These are phyloP conservation scores for Drosophila antonietae DNA, from an alignment of 2,888 invertebrate species.

Conservation along the genomic window DNA sequence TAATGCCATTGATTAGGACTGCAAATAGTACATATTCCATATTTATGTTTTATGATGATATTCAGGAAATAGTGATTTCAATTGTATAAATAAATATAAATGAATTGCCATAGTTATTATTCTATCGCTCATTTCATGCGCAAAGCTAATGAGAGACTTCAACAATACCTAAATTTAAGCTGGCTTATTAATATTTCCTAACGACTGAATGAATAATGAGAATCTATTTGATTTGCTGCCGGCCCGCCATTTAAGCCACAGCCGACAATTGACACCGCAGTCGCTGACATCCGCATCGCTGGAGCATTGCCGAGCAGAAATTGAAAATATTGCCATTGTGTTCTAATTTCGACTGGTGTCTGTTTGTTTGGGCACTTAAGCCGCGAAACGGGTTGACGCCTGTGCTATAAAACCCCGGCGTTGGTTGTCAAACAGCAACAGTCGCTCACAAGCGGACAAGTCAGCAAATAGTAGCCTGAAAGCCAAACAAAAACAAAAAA, in stretches of 20 bases:
- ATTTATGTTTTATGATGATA: too few relatives aligned
- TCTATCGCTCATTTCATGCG: too few relatives aligned
- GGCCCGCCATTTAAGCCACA: constrained; percentile 2
- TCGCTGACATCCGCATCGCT: constrained; percentile 22
- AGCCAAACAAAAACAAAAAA: constrained; percentile 16
- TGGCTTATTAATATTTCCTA: constrained; percentile 16
- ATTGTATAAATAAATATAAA: neutral
- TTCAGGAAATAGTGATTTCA: neutral
- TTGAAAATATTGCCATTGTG: constrained; percentile 42
- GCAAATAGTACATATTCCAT: too few relatives aligned
- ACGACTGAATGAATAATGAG: constrained; percentile 13
- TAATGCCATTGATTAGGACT: too few relatives aligned
- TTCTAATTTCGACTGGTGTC: constrained; percentile 27
- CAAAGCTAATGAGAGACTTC: neutral
- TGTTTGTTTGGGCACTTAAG: constrained; percentile 20
- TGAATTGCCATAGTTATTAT: neutral
- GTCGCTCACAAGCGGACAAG: constrained; percentile 29
- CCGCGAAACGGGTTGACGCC: constrained; percentile 45
- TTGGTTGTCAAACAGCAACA: constrained; percentile 31
- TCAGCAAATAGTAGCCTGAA: constrained; percentile 1
- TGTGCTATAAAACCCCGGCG: constrained; percentile 41
- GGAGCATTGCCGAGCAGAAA: constrained; percentile 40
- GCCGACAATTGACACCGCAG: constrained; percentile 11
- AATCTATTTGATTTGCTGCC: constrained; percentile 13
- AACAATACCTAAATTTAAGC: constrained; percentile 4